A percentile compares a stretch with the other conserved stretches of the same genome.
phyloP scores from a whole-genome alignment of 2,797 vertebrate genomes.

The Gastrophryne carolinensis region DNA sequence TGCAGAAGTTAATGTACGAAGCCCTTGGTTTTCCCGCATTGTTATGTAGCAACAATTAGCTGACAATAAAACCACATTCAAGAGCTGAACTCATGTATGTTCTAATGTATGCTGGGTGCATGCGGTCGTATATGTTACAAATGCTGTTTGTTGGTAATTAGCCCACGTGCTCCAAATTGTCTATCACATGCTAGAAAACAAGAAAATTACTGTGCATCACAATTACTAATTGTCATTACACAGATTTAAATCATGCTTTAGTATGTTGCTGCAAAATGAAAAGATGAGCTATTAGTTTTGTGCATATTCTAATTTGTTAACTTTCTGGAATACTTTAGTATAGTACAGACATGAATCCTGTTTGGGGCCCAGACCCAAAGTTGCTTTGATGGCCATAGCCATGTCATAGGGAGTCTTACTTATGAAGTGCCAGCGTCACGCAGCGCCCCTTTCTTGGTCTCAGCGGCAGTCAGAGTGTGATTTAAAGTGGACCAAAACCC shows the following conservation, averaged over 20 bases:
- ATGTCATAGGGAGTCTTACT: no score
- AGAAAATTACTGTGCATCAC: background rate
- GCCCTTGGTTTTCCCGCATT: background rate
- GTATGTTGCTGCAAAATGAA: background rate
- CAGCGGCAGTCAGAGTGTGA: no score
- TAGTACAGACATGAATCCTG: no score
- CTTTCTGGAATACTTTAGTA: no score
- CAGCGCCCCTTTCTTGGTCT: no score
- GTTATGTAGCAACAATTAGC: background rate
- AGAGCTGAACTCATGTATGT: conserved; percentile 3
- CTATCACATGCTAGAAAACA: background rate
- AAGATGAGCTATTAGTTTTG: no score
- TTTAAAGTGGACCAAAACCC: no score
- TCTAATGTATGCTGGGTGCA: conserved; percentile 17
- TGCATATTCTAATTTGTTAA: no score
- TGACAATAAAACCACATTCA: conserved; percentile 5
- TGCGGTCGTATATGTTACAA: conserved; percentile 8
- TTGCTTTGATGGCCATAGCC: no score
- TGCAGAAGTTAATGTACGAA: background rate
- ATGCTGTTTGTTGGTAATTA: conserved; percentile 20
- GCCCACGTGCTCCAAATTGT: background rate
- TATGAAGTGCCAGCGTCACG: no score
- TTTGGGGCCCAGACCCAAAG: no score
- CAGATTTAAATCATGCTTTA: background rate
- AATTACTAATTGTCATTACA: conserved; percentile 17